These are phyloP conservation scores for Cremastinae sp. DNA, from an alignment of 2,888 invertebrate genomes.

Conservation along the genomic window DNA sequence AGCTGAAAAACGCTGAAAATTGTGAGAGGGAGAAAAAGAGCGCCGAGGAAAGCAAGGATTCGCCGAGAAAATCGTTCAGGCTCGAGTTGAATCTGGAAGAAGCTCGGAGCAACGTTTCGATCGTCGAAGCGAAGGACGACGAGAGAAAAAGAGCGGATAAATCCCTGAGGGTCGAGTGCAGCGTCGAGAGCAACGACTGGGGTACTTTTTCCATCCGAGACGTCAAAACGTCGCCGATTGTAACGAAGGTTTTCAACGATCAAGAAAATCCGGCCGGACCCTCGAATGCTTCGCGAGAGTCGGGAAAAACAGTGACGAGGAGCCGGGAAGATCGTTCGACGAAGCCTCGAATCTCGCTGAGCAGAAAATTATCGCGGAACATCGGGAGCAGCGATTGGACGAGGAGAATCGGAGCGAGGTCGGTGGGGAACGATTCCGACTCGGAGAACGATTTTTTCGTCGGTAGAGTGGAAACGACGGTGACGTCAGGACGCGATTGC, in stretches of 20 bases:
- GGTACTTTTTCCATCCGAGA: no score
- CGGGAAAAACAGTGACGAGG: no score
- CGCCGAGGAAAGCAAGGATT: not conserved
- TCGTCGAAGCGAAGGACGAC: not conserved
- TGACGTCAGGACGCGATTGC: slow-evolving; percentile 18
- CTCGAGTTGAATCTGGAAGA: slow-evolving; percentile 13
- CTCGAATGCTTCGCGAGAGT: no score
- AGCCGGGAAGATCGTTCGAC: no score
- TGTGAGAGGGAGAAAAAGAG: not conserved
- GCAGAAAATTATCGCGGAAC: slow-evolving; percentile 44
- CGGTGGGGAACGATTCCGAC: slow-evolving; percentile 34
- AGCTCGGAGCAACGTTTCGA: not conserved
- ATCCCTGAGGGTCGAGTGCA: no score
- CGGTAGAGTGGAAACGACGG: slow-evolving; percentile 29
- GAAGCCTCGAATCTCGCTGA: slow-evolving; percentile 36
- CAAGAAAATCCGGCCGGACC: no score
- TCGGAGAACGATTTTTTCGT: slow-evolving; percentile 55
- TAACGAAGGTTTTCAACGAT: no score
- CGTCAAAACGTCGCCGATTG: no score
- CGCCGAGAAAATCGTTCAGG: slow-evolving; percentile 1
- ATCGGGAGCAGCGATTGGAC: slow-evolving; percentile 15
- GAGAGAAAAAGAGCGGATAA: not conserved
- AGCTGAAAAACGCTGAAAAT: not conserved
- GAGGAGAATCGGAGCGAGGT: not conserved
- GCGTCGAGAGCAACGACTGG: no score